These are phyloP conservation scores for Meteorus sp. DNA, from an alignment of 1,140 invertebrate genomes.

Conservation along the genomic window DNA sequence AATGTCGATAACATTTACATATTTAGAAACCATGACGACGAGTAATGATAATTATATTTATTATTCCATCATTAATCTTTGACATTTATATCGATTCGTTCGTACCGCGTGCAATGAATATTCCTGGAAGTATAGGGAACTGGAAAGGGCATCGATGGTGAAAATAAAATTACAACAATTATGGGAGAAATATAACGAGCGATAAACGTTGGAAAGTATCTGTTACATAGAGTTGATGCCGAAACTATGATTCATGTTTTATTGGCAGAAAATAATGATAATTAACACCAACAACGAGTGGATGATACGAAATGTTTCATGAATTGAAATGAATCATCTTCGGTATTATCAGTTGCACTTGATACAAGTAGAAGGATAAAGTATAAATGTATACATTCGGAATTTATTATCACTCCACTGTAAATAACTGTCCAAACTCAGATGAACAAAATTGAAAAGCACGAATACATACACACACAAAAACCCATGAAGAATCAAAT, in stretches of 20 bases:
- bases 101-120: conserved; percentile 5
- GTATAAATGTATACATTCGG: conserved; percentile 21
- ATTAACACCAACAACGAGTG: conserved; percentile 15
- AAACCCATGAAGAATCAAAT: no score
- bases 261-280: conserved; percentile 23
- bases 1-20: conserved; percentile 8
- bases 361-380: conserved; percentile 18
- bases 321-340: conserved; percentile 21
- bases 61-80: background rate
- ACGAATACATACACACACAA: background rate
- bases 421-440: conserved; percentile 19
- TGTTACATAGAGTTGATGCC: no score
- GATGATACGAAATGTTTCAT: conserved; percentile 27
- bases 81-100: background rate
- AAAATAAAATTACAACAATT: no score
- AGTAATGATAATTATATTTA: conserved; percentile 13
- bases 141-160: no score
- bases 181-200: no score
- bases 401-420: conserved; percentile 15
- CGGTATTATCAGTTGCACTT: conserved; percentile 26
- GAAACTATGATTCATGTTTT: conserved; percentile 27
- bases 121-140: conserved; percentile 16
- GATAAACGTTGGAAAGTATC: conserved; percentile 28
- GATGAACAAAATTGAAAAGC: background rate
- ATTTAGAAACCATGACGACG: background rate